phyloP scores from a whole-genome alignment of 2,888 invertebrate genomes.

The Troides aeacus region DNA sequence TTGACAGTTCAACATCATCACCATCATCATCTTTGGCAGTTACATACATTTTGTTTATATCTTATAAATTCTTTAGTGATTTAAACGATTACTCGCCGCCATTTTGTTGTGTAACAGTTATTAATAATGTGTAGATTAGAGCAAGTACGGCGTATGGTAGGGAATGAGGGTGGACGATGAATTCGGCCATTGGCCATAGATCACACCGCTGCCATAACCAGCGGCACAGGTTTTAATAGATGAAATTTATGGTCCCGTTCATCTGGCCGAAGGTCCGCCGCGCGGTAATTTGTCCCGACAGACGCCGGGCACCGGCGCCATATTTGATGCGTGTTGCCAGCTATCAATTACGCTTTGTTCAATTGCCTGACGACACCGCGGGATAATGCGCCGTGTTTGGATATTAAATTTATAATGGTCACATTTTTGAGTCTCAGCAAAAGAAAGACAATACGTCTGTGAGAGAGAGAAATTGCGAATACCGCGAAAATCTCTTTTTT shows the following conservation, averaged over 20 bases:
- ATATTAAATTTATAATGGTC: background rate
- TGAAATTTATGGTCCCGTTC: constrained; percentile 66
- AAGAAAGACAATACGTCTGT: too few relatives aligned
- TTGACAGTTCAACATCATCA: too few relatives aligned
- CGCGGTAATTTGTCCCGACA: constrained; percentile 59
- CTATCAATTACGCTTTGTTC: constrained; percentile 32
- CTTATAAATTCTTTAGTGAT: too few relatives aligned
- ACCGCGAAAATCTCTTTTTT: too few relatives aligned
- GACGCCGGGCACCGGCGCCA: constrained; percentile 40
- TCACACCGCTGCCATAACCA: constrained; percentile 33
- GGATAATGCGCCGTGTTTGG: constrained; percentile 5
- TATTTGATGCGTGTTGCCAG: constrained; percentile 40
- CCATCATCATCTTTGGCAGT: too few relatives aligned
- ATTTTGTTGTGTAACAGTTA: background rate
- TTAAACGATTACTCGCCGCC: background rate
- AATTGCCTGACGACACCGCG: constrained; percentile 2
- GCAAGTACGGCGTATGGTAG: background rate
- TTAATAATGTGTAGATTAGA: background rate
- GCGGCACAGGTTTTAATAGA: constrained; percentile 58
- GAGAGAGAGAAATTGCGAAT: too few relatives aligned
- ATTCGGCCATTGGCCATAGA: constrained; percentile 12
- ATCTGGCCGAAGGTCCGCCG: constrained; percentile 64
- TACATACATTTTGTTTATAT: too few relatives aligned
- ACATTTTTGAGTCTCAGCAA: background rate
- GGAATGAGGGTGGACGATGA: background rate